Conservation (phyloP, 2,113 vertebrate species). For the Microcebus griseorufus region DNA sequence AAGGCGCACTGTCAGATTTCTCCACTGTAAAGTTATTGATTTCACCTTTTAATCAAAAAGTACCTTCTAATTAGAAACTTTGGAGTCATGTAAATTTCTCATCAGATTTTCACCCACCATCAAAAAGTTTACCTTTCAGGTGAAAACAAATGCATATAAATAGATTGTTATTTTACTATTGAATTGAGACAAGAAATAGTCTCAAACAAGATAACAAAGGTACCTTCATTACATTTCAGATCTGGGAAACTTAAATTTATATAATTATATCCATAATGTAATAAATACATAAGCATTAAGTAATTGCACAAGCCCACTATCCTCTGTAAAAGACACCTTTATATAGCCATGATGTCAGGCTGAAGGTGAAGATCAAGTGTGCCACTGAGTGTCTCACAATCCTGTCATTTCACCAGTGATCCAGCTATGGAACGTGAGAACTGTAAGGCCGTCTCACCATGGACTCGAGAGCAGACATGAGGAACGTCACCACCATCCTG, state of each 20-base stretch:
- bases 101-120: not conserved
- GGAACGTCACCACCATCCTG: slow-evolving; percentile 85
- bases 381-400: too few relatives aligned
- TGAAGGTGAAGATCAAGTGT: not conserved
- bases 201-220: not conserved
- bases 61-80: not conserved
- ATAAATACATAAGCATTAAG: not conserved
- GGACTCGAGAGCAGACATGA: slow-evolving; percentile 88
- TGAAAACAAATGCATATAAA: not conserved
- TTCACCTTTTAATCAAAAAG: not conserved
- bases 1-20: not conserved
- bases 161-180: not conserved
- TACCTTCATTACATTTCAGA: not conserved
- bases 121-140: not conserved
- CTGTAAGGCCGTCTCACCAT: slow-evolving; percentile 82
- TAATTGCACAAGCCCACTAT: not conserved
- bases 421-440: fast-evolving
- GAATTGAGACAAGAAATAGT: not conserved
- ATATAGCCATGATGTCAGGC: not conserved
- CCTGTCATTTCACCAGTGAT: not conserved
- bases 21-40: not conserved
- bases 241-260: not conserved
- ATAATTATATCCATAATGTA: not conserved
- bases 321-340: not conserved
- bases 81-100: not conserved